Evolutionary conservation across 2,113 vertebrate species (phyloP).

Genomic region (Cyanistes caeruleus): DNA sequence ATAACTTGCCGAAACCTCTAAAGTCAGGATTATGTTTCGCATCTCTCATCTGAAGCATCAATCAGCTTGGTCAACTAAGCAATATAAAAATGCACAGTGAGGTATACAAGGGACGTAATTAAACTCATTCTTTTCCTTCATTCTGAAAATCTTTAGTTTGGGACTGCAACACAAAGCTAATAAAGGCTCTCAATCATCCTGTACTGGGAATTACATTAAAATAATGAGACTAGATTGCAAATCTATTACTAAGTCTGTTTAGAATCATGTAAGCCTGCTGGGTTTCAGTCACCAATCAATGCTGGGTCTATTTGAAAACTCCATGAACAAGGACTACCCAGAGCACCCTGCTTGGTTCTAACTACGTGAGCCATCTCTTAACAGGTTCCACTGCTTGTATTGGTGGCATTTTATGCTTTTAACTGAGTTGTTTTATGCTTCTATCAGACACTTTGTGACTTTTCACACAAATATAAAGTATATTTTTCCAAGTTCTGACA

Average conservation of each 20-base stretch:
- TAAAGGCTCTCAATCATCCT: not conserved
- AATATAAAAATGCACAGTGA: not conserved
- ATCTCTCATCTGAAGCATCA: not conserved
- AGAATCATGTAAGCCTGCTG: not conserved
- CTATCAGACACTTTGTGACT: not conserved
- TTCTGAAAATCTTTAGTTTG: not conserved
- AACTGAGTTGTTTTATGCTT: not conserved
- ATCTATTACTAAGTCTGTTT: not conserved
- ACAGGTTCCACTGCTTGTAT: not conserved
- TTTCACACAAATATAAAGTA: not conserved
- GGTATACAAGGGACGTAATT: not conserved
- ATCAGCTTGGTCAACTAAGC: not conserved
- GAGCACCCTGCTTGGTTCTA: not conserved
- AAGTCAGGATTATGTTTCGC: not conserved
- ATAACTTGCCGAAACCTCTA: not conserved
- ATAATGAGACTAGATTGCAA: not conserved
- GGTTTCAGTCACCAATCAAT: rapidly evolving
- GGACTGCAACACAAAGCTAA: not conserved
- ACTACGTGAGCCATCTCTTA: not conserved
- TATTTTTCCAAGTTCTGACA: not conserved
- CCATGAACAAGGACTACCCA: not conserved
- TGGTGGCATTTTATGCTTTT: not conserved
- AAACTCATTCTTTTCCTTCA: not conserved
- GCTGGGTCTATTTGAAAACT: not conserved
- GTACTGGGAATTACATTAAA: not conserved